A percentile compares a stretch with the other conserved stretches of the same genome.
Conservation (phyloP, 2,113 vertebrate genomes). For the Microtus montanus region DNA sequence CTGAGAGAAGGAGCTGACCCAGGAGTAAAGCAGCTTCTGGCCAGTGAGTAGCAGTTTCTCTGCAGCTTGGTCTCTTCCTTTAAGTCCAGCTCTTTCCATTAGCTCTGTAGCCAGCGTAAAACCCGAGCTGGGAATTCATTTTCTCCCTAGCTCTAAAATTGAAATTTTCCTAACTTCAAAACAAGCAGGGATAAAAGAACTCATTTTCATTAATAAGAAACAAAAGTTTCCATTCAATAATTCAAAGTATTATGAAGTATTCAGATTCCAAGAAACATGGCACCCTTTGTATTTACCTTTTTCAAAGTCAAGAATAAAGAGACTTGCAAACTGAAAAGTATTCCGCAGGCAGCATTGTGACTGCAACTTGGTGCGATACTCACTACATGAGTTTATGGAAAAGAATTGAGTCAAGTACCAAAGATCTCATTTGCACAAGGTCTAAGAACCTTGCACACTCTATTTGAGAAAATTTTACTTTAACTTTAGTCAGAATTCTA, state of each 20-base stretch:
- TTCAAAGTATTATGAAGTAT: background rate
- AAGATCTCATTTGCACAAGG: constrained; percentile 45
- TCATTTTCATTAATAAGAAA: background rate
- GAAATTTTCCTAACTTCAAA: constrained; percentile 34
- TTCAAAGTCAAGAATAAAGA: background rate
- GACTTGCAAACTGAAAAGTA: background rate
- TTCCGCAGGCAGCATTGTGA: background rate
- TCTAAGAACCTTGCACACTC: constrained; percentile 49
- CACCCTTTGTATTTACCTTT: background rate
- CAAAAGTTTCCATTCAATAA: background rate
- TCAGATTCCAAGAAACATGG: background rate
- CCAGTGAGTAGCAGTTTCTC: background rate
- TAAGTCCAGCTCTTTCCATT: background rate
- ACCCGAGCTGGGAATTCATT: background rate
- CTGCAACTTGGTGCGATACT: background rate
- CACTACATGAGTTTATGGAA: background rate
- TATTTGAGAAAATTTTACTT: constrained; percentile 64
- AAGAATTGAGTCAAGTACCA: constrained; percentile 49
- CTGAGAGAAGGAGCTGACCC: background rate
- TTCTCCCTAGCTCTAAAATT: constrained; percentile 32
- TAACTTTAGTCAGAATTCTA: constrained; percentile 66
- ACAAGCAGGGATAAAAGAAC: background rate
- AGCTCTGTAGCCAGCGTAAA: background rate
- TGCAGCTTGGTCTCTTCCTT: background rate
- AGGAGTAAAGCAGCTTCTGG: background rate